A percentile compares a stretch with the other conserved stretches of the same genome.
Evolutionary conservation across 2,113 vertebrate species (phyloP).

Genomic region (Mugil cephalus): DNA sequence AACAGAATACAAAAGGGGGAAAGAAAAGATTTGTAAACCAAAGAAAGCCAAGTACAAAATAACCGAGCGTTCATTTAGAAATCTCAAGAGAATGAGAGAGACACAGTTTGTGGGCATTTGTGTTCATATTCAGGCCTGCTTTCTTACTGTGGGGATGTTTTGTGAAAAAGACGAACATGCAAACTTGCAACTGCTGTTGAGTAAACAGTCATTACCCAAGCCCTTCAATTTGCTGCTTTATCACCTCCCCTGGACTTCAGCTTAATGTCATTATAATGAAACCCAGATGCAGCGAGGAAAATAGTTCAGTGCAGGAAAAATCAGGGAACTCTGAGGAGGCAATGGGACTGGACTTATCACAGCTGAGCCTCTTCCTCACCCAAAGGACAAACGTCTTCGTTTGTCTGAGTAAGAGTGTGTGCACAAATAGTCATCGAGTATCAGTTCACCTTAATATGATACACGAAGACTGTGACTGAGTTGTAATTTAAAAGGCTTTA

Average conservation of each 20-base stretch:
- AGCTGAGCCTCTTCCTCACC: conserved; percentile 35
- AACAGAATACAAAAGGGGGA: background rate
- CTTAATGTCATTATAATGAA: conserved; percentile 66
- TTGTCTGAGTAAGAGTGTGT: conserved; percentile 12
- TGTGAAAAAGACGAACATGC: conserved; percentile 44
- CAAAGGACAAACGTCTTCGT: background rate
- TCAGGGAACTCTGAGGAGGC: conserved; percentile 44
- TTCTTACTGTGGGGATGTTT: conserved; percentile 43
- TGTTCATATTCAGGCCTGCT: conserved; percentile 18
- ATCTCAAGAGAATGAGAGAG: conserved; percentile 14
- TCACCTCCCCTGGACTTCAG: conserved; percentile 68
- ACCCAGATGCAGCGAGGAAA: conserved; percentile 59
- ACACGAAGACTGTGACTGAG: no score
- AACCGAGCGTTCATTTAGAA: conserved; percentile 10
- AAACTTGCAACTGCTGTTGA: conserved; percentile 47
- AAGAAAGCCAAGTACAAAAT: conserved; percentile 4
- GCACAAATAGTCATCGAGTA: no score
- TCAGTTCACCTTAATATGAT: no score
- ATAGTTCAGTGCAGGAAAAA: conserved; percentile 11
- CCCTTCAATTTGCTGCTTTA: conserved; percentile 75
- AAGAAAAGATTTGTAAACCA: background rate
- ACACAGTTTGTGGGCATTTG: conserved; percentile 7
- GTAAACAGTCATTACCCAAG: conserved; percentile 75
- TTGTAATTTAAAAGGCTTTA: no score
- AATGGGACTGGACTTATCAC: conserved; percentile 52